Evolutionary conservation across 2,797 vertebrate species (phyloP).

Genomic region (Jordanella pulchra): DNA sequence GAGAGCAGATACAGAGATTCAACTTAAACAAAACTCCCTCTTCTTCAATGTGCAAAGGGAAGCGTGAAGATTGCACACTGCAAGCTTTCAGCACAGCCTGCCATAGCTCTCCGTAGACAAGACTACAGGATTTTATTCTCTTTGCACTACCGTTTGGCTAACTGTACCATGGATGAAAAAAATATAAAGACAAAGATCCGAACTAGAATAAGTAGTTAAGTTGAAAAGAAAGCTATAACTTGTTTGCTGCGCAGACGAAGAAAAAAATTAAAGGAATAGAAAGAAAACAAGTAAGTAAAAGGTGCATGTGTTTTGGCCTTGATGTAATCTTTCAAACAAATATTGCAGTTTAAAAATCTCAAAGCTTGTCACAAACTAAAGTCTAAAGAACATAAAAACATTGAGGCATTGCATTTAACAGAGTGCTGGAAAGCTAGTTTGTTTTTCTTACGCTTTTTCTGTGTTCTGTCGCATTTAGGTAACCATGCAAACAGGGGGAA

Average conservation of each 20-base stretch:
- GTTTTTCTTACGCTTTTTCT: background rate
- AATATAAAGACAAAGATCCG: slow-evolving; percentile 11
- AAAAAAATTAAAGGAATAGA: slow-evolving; percentile 10
- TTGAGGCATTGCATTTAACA: background rate
- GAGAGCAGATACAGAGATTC: slow-evolving; percentile 23
- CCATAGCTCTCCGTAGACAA: slow-evolving; percentile 21
- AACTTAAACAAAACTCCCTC: slow-evolving; percentile 60
- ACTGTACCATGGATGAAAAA: slow-evolving; percentile 9
- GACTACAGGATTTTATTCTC: slow-evolving; percentile 25
- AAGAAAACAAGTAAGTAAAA: slow-evolving; percentile 6
- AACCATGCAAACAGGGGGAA: slow-evolving; percentile 59
- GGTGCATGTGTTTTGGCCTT: slow-evolving; percentile 41
- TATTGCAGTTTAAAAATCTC: slow-evolving; percentile 39
- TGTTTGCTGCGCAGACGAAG: slow-evolving; percentile 9
- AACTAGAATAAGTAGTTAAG: background rate
- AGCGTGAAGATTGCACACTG: slow-evolving; percentile 43
- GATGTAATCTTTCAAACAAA: slow-evolving; percentile 50
- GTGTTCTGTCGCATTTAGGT: slow-evolving; percentile 36
- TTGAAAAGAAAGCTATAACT: slow-evolving; percentile 1
- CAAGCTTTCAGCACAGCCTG: slow-evolving; percentile 42
- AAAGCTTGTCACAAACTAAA: slow-evolving; percentile 21
- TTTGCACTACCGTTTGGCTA: slow-evolving; percentile 9
- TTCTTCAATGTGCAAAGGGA: slow-evolving; percentile 41
- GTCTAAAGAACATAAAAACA: background rate
- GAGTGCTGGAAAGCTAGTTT: background rate